Conservation (phyloP, 37 sponge, comb jelly and placozoan species). For the Cladorhizidae sp. region DNA sequence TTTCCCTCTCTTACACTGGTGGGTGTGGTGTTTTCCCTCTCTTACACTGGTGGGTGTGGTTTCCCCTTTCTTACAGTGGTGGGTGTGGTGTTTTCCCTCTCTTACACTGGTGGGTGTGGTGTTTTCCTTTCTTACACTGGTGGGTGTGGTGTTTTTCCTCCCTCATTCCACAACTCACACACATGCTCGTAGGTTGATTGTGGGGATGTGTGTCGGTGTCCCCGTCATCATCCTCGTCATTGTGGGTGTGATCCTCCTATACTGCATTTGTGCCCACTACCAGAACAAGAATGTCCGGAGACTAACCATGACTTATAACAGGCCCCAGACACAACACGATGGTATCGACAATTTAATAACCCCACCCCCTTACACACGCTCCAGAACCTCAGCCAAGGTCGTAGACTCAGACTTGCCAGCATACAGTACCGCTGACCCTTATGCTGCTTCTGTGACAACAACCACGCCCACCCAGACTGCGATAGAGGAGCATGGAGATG, state of each 20-base stretch:
- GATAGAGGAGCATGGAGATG: not conserved
- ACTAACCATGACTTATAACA: slow-evolving; percentile 1
- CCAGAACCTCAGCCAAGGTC: not conserved
- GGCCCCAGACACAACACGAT: not conserved
- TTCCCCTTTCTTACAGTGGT: too few relatives aligned
- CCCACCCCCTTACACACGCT: slow-evolving; percentile 52
- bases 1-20: too few relatives aligned
- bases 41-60: too few relatives aligned
- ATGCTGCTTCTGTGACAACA: not conserved
- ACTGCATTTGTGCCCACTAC: slow-evolving; percentile 35
- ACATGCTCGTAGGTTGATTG: slow-evolving; percentile 30
- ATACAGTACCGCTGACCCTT: slow-evolving; percentile 32
- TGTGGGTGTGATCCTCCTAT: slow-evolving; percentile 19
- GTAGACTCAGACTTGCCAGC: slow-evolving; percentile 42
- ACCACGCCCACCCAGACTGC: not conserved
- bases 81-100: too few relatives aligned
- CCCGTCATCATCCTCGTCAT: slow-evolving; percentile 45
- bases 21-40: too few relatives aligned
- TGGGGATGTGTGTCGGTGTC: slow-evolving; percentile 57
- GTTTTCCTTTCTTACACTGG: too few relatives aligned
- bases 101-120: too few relatives aligned
- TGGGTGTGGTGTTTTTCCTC: too few relatives aligned
- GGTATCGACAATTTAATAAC: not conserved
- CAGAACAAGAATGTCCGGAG: slow-evolving; percentile 10
- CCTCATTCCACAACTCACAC: too few relatives aligned